Base-by-base conservation (phyloP, 2,113 vertebrate genomes). In the Eublepharis macularius region DNA sequence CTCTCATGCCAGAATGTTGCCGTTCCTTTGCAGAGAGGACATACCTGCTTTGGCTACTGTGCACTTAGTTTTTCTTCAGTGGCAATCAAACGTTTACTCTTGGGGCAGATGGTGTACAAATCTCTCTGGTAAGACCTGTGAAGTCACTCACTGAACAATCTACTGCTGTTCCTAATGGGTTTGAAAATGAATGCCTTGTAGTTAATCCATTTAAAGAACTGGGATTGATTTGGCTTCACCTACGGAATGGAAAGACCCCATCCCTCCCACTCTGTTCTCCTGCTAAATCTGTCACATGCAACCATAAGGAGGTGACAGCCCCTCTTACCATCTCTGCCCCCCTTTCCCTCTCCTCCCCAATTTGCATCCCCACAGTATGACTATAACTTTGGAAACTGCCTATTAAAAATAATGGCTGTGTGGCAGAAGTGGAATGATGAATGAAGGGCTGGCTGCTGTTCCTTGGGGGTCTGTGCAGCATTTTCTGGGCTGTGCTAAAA, bases 381-480 rank as follows among this genome's bases (percentile, higher is more conserved):
- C 90, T 85, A 78, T 89, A 81, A 84, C 84, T 86, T 94, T 91
- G 87, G 92, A 75, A 85, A 88, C 88, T 43, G 88, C 90, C 94
- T 91, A 91, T 94, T 94, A 93, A 94, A 94, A 95, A 91, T 91
- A 93, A 93, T 76, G 90, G 92, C 90, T 85, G 79, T 84, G 89
- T 63, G 72, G 90, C 78, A 66, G 65, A 89, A 79, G 39, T 16
- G 83, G 85, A 72, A 88, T 92, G 93, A 94, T 91, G 90, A 89
- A 92, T 91, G 21, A 84, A 91, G 86, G 21, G 26, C 10, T 2
- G 65, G 79, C 86, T 83, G 70, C n/a, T 24, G 43, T n/a, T 63
- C 86, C 86, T 85, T 39, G 1, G 80, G 39, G 87, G 32, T 29
- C 43, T 51, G 2, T 17, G 10, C 6, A 24, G 86, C 19, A 24